These are phyloP conservation scores for Schizopygopsis pylzovi DNA, from an alignment of 2,797 vertebrate genomes.

Conservation along the genomic window DNA sequence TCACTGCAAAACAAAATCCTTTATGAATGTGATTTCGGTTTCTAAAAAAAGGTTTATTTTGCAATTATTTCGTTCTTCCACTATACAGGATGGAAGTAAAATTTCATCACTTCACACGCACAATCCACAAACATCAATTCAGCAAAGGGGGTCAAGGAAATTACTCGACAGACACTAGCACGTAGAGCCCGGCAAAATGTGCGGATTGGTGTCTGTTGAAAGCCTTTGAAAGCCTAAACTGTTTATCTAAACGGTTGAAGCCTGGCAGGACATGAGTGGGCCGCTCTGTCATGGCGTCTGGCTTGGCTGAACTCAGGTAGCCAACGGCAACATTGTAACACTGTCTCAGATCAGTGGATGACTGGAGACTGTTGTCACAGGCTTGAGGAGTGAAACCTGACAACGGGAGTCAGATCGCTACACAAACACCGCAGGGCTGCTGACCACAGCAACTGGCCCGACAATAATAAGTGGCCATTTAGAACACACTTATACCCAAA, in stretches of 20 bases:
- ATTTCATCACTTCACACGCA: conserved; percentile 29
- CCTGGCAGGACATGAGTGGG: conserved; percentile 72
- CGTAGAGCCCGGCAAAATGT: neutral
- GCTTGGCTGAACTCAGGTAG: conserved; percentile 64
- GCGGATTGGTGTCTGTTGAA: conserved; percentile 43
- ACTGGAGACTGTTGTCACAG: conserved; percentile 41
- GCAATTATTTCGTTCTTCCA: conserved; percentile 37
- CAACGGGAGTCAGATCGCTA: conserved; percentile 59
- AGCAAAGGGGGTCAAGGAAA: conserved; percentile 25
- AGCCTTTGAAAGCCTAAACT: conserved; percentile 74
- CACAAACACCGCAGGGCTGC: conserved; percentile 51
- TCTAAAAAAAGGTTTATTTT: conserved; percentile 44
- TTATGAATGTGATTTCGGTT: conserved; percentile 48
- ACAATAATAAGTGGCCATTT: conserved; percentile 24
- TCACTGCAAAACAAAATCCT: conserved; percentile 30
- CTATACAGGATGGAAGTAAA: conserved; percentile 8
- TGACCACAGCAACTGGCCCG: conserved; percentile 39
- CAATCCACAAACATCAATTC: conserved; percentile 39
- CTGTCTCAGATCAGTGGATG: conserved; percentile 64
- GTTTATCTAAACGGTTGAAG: conserved; percentile 72
- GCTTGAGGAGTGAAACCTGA: conserved; percentile 60
- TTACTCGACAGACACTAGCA: conserved; percentile 9
- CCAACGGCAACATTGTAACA: conserved; percentile 74
- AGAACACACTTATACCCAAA: neutral
- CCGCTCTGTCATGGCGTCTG: conserved; percentile 66